These are phyloP conservation scores for Entomobrya proxima DNA, from an alignment of 2,888 invertebrate species.

Conservation along the genomic window DNA sequence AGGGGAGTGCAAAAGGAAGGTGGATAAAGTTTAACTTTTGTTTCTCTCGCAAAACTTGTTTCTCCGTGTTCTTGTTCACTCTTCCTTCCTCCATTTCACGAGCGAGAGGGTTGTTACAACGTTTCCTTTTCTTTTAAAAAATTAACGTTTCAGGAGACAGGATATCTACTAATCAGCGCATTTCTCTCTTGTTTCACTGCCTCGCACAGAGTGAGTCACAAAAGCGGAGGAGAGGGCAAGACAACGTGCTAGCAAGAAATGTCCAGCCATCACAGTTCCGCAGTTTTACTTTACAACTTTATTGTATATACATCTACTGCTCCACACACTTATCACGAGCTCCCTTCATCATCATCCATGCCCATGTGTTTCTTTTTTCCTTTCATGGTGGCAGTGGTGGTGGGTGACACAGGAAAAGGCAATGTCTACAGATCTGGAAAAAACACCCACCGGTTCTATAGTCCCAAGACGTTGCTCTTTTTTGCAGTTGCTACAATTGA, in stretches of 20 bases:
- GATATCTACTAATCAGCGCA: background rate
- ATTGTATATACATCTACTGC: no score
- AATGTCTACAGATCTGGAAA: no score
- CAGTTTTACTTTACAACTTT: no score
- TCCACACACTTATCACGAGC: background rate
- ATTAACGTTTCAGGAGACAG: background rate
- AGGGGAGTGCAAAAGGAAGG: background rate
- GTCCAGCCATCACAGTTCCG: no score
- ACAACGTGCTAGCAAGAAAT: no score
- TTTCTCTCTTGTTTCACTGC: no score
- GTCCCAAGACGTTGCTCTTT: background rate
- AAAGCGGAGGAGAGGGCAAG: no score
- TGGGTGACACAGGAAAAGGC: background rate
- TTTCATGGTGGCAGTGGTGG: background rate
- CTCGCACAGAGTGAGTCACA: no score
- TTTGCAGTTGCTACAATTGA: background rate
- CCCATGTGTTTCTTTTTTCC: background rate
- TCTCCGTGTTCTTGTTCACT: background rate
- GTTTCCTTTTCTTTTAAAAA: background rate
- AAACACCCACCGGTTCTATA: no score
- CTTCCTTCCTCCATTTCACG: background rate
- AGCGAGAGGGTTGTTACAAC: background rate
- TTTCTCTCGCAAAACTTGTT: background rate
- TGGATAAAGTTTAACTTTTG: constrained; percentile 6
- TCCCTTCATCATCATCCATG: background rate